These are phyloP conservation scores for Cheilosia scutellata DNA, from an alignment of 2,888 invertebrate genomes.

Conservation along the genomic window DNA sequence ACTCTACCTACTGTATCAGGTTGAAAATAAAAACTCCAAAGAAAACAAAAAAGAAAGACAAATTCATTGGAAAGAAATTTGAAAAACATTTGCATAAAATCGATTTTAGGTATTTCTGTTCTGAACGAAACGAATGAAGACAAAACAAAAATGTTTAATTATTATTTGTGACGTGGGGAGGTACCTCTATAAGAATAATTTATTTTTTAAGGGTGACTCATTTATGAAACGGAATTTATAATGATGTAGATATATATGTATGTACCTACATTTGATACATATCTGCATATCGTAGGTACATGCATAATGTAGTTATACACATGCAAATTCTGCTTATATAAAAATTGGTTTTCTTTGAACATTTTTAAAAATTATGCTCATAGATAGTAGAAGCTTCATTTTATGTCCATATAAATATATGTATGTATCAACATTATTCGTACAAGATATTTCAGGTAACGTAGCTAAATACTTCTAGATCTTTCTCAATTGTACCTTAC, in stretches of 20 bases:
- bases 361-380: no score
- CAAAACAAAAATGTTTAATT: constrained; percentile 61
- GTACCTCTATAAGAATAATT: constrained; percentile 51
- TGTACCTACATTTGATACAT: constrained; percentile 22
- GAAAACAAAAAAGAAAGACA: constrained; percentile 35
- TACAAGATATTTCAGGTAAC: no score
- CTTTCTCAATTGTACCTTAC: no score
- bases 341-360: no score
- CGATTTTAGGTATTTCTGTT: constrained; percentile 68
- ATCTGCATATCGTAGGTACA: constrained; percentile 6
- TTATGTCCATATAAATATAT: no score
- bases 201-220: constrained; percentile 59
- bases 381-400: no score
- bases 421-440: no score
- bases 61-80: constrained; percentile 65
- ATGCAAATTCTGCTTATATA: no score
- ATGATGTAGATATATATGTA: no score
- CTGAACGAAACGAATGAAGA: constrained; percentile 53
- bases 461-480: no score
- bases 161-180: constrained; percentile 61
- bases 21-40: constrained; percentile 58
- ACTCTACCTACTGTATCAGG: constrained; percentile 20
- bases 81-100: constrained; percentile 72
- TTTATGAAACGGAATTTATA: constrained; percentile 60
- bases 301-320: not conserved